phyloP scores from a whole-genome alignment of 2,888 invertebrate species.

The Limenitis camilla region DNA sequence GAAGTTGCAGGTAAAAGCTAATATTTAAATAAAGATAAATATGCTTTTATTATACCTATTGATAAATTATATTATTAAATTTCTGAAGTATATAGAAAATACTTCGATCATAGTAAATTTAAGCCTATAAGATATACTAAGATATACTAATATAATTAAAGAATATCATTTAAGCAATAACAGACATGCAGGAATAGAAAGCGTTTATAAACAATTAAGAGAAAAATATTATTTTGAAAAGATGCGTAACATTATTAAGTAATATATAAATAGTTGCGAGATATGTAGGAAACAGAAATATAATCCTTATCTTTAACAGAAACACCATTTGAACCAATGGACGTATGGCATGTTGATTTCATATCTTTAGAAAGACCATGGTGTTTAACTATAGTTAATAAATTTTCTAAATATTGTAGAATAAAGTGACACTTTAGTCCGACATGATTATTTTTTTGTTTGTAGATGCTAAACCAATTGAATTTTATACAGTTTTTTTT shows the following conservation, averaged over 20 bases:
- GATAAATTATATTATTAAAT: no score
- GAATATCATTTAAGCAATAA: conserved; percentile 6
- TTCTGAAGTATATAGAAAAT: no score
- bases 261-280: conserved; percentile 15
- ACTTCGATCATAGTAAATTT: no score
- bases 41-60: background rate
- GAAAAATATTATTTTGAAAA: conserved; percentile 14
- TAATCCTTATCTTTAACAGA: conserved; percentile 11
- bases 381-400: conserved; percentile 23
- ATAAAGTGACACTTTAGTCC: no score
- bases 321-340: conserved; percentile 10
- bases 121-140: no score
- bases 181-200: conserved; percentile 10
- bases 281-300: conserved; percentile 16
- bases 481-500: no score
- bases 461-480: no score
- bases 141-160: conserved; percentile 9
- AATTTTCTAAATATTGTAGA: conserved; percentile 23
- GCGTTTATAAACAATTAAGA: conserved; percentile 10
- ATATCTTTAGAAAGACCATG: conserved; percentile 22
- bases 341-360: conserved; percentile 16
- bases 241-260: conserved; percentile 9
- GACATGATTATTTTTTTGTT: no score
- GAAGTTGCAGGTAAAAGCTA: background rate
- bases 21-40: background rate